Evolutionary conservation across 1,140 invertebrate species (phyloP).

Genomic region (Rhopalosiphum maidis): DNA sequence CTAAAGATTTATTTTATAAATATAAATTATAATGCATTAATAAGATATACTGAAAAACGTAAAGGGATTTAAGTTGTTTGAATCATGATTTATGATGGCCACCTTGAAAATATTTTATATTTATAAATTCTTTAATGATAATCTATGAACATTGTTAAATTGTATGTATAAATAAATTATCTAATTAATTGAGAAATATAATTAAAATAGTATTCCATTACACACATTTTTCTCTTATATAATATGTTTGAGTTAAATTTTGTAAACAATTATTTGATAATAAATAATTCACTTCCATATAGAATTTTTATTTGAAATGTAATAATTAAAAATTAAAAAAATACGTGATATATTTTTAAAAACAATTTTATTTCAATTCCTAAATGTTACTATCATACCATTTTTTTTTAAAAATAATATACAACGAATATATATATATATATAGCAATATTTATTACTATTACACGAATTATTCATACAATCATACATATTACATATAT

Average conservation of each 20-base stretch:
- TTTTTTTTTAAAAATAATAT: too few species aligned
- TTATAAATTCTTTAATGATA: background rate
- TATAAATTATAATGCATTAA: background rate
- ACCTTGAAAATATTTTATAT: background rate
- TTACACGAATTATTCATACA: too few species aligned
- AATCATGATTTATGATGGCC: background rate
- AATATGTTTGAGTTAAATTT: too few species aligned
- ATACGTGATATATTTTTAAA: background rate
- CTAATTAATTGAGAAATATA: background rate
- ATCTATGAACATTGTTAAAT: background rate
- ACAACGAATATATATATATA: too few species aligned
- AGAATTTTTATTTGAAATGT: background rate
- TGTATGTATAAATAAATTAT: background rate
- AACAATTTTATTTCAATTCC: background rate
- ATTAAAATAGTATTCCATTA: background rate
- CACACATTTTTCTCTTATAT: background rate
- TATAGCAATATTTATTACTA: too few species aligned
- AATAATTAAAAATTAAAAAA: too few species aligned
- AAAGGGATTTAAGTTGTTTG: background rate
- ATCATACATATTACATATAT: too few species aligned
- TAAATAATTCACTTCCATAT: background rate
- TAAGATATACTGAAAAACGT: background rate
- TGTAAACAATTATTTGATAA: background rate
- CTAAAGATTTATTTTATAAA: background rate
- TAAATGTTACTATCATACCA: background rate